Percentiles rank a stretch among this genome's conserved stretches.
Evolutionary conservation across 2,888 invertebrate species (phyloP).

Genomic region (Perizoma flavofasciatum): DNA sequence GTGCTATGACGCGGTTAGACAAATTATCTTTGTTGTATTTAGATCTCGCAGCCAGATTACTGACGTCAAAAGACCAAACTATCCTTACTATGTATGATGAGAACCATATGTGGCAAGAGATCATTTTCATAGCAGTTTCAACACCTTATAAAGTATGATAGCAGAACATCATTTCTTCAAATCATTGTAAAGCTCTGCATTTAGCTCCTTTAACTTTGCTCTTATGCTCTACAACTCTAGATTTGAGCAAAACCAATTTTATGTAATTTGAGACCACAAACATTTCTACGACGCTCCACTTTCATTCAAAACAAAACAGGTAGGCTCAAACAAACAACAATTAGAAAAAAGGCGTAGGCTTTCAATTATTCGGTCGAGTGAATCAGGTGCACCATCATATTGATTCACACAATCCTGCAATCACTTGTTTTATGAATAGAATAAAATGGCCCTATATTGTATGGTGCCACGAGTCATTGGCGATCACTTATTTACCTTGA

Average conservation of each 20-base stretch:
- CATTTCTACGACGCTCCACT: slow-evolving; percentile 24
- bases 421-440: slow-evolving; percentile 57
- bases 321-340: slow-evolving; percentile 29
- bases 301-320: slow-evolving; percentile 40
- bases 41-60: not conserved
- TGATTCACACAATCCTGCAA: slow-evolving; percentile 55
- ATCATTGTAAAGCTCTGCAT: too few relatives aligned
- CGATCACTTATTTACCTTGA: slow-evolving; percentile 41
- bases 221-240: too few relatives aligned
- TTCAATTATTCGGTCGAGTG: slow-evolving; percentile 67
- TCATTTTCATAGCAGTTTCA: not conserved
- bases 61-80: not conserved
- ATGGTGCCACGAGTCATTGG: slow-evolving; percentile 32
- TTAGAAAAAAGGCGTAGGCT: slow-evolving; percentile 40
- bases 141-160: not conserved
- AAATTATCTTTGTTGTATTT: too few relatives aligned
- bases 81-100: not conserved
- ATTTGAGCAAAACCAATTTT: too few relatives aligned
- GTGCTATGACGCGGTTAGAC: too few relatives aligned
- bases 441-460: slow-evolving; percentile 22
- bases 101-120: not conserved
- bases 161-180: too few relatives aligned
- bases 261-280: slow-evolving; percentile 7
- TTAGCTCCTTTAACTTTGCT: too few relatives aligned
- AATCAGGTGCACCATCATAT: slow-evolving; percentile 56